These are phyloP conservation scores for Peromyscus attwateri DNA, from an alignment of 2,797 vertebrate genomes.

Conservation along the genomic window DNA sequence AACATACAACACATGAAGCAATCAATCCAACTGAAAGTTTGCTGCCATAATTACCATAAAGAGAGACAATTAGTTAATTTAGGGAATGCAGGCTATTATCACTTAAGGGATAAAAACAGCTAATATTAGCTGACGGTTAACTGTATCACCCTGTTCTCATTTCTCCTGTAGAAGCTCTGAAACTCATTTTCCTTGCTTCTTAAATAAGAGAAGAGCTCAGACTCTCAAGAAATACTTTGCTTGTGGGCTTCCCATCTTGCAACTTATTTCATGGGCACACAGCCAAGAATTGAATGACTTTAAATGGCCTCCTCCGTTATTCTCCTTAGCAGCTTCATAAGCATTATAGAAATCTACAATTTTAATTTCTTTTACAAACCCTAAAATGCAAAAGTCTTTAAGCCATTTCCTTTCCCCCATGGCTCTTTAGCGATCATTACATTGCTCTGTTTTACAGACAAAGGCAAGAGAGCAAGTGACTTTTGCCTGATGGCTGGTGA, in stretches of 20 bases:
- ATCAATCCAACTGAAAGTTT: not conserved
- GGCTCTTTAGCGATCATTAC: not conserved
- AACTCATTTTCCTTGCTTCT: conserved; percentile 52
- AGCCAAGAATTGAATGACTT: conserved; percentile 58
- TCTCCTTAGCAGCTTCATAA: conserved; percentile 56
- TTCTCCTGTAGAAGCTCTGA: conserved; percentile 16
- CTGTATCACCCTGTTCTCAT: conserved; percentile 8
- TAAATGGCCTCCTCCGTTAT: conserved; percentile 41
- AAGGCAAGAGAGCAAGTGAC: conserved; percentile 9
- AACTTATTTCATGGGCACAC: conserved; percentile 50
- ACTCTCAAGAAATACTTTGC: conserved; percentile 54
- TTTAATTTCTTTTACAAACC: conserved; percentile 45
- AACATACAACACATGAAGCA: not conserved
- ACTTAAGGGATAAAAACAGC: conserved; percentile 53
- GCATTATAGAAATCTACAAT: conserved; percentile 52
- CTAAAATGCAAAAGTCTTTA: conserved; percentile 24
- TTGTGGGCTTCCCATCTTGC: not conserved
- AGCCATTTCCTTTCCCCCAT: not conserved
- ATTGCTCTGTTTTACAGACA: not conserved
- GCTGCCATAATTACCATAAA: conserved; percentile 28
- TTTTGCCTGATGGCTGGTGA: not conserved
- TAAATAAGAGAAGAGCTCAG: conserved; percentile 62
- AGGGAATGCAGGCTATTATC: not conserved
- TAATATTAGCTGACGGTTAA: conserved; percentile 15
- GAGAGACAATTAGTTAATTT: conserved; percentile 59